These are phyloP conservation scores for Pangasius larnaudii DNA, from an alignment of 2,797 vertebrate genomes.

Conservation along the genomic window DNA sequence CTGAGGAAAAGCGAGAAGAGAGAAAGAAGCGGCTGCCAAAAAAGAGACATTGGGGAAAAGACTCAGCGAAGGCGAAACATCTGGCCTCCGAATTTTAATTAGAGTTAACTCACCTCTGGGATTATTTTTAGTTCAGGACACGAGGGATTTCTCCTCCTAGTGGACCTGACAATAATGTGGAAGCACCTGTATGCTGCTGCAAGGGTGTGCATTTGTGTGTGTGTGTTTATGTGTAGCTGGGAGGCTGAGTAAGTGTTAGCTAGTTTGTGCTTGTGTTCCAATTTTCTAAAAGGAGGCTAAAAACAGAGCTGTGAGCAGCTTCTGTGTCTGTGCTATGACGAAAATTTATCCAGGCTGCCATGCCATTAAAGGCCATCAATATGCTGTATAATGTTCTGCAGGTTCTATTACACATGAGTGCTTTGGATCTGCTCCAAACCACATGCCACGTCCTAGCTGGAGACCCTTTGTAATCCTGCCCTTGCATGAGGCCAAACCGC, in stretches of 20 bases:
- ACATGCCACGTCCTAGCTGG: constrained; percentile 21
- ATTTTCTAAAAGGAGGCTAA: constrained; percentile 16
- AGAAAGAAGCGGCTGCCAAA: constrained; percentile 69
- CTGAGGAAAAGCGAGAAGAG: constrained; percentile 55
- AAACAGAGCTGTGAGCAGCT: neutral
- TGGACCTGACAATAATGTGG: constrained; percentile 65
- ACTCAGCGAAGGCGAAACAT: constrained; percentile 75
- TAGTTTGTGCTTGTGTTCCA: constrained; percentile 29
- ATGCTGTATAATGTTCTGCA: constrained; percentile 21
- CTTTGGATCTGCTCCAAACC: constrained; percentile 39
- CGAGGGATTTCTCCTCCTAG: constrained; percentile 60
- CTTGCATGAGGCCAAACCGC: constrained; percentile 40
- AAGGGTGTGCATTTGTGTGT: neutral
- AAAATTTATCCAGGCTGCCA: neutral
- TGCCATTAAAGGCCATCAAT: constrained; percentile 24
- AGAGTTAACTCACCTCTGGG: constrained; percentile 69
- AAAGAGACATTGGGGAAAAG: constrained; percentile 69
- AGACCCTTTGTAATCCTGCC: constrained; percentile 44
- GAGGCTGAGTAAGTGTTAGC: neutral
- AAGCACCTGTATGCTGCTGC: constrained; percentile 60
- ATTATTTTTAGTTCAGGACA: constrained; percentile 71
- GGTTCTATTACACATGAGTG: constrained; percentile 30
- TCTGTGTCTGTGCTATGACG: neutral
- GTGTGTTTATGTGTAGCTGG: constrained; percentile 1
- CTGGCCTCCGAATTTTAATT: constrained; percentile 81